phyloP scores from a whole-genome alignment of 2,113 vertebrate species.

The Malaclemys terrapin region DNA sequence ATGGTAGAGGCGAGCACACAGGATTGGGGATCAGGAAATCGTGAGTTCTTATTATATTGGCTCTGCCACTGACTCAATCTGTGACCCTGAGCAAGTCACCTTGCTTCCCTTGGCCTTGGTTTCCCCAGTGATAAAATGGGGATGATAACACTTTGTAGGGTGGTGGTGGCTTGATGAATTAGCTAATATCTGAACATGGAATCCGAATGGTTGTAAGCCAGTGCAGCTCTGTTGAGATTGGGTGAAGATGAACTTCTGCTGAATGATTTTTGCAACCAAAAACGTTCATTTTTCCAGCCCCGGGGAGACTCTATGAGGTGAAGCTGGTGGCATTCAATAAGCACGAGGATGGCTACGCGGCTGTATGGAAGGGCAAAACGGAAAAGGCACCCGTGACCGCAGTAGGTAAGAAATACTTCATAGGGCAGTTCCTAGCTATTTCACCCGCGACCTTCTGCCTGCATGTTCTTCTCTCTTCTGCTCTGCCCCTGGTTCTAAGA shows the following conservation, averaged over 20 bases:
- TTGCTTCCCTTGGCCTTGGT: not conserved
- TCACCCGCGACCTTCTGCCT: not conserved
- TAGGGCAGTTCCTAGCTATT: too few species aligned
- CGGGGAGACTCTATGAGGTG: slow-evolving; percentile 92
- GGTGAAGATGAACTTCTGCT: not conserved
- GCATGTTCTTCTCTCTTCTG: not conserved
- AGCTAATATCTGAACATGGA: not conserved
- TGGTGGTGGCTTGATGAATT: not conserved
- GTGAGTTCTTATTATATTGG: not conserved
- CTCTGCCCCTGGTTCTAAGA: not conserved
- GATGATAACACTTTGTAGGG: not conserved
- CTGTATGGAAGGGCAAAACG: slow-evolving; percentile 94
- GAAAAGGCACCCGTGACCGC: slow-evolving; percentile 82
- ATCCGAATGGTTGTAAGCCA: not conserved
- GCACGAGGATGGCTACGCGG: slow-evolving; percentile 90
- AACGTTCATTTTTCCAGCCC: slow-evolving; percentile 78
- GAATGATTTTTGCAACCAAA: not conserved
- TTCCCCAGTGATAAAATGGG: not conserved
- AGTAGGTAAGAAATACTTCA: slow-evolving; percentile 61
- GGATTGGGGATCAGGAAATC: not conserved
- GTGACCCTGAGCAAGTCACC: not conserved
- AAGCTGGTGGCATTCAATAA: slow-evolving; percentile 94
- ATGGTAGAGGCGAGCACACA: accelerated
- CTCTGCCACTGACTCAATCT: not conserved
- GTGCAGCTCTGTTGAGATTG: not conserved